Conservation (phyloP, 2,113 vertebrate genomes). For the Colossoma macropomum region DNA sequence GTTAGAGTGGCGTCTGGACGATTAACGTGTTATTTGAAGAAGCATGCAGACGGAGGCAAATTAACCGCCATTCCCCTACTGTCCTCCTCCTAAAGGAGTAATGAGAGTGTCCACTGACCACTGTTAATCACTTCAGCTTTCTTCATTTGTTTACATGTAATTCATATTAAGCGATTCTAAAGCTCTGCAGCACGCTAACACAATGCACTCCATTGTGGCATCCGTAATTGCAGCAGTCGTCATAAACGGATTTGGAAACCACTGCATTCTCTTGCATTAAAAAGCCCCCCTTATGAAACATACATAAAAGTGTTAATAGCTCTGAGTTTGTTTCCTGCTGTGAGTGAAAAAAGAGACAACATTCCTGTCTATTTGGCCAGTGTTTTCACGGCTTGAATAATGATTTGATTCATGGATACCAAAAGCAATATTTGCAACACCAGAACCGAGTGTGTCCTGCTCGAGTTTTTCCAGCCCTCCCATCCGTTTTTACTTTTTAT, state of each 20-base stretch:
- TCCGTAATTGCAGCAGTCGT: conserved; percentile 24
- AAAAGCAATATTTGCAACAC: conserved; percentile 68
- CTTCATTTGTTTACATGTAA: conserved; percentile 50
- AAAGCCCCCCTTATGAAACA: conserved; percentile 43
- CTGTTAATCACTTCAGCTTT: conserved; percentile 36
- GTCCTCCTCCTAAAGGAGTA: conserved; percentile 31
- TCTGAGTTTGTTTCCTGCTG: conserved; percentile 55
- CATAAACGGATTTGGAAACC: conserved; percentile 42
- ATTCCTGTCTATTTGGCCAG: conserved; percentile 60
- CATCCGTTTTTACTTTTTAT: conserved; percentile 69
- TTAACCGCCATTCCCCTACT: conserved; percentile 51
- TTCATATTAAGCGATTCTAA: conserved; percentile 29
- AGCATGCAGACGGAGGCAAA: conserved; percentile 56
- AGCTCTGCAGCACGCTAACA: conserved; percentile 38
- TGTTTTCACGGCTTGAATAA: conserved; percentile 60
- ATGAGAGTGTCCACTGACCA: conserved; percentile 28
- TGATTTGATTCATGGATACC: conserved; percentile 67
- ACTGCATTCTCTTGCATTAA: conserved; percentile 23
- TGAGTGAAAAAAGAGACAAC: conserved; percentile 33
- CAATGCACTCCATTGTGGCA: conserved; percentile 31
- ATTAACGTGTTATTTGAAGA: conserved; percentile 61
- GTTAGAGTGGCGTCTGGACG: conserved; percentile 59
- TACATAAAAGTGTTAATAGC: conserved; percentile 50
- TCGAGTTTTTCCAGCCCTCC: conserved; percentile 69
- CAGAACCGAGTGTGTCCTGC: conserved; percentile 66